Evolutionary conservation across 2,888 invertebrate genomes (phyloP).

Genomic region (Lampropteryx suffumata): DNA sequence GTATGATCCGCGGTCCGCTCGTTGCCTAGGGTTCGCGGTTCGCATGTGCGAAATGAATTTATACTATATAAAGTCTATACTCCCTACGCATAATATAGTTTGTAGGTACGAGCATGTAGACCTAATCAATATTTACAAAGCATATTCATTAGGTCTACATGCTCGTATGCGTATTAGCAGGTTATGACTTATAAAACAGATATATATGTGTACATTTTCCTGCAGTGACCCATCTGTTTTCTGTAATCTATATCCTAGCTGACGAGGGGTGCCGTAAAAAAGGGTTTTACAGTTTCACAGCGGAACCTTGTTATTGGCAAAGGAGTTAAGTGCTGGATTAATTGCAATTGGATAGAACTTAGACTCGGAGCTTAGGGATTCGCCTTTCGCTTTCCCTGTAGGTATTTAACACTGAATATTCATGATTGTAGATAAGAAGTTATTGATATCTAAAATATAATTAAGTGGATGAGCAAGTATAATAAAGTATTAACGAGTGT

Average conservation of each 20-base stretch:
- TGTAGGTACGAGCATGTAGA: too few relatives aligned
- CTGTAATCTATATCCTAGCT: neutral
- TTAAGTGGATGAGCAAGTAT: too few relatives aligned
- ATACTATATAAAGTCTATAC: too few relatives aligned
- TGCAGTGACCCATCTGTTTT: constrained; percentile 8
- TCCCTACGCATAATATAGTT: too few relatives aligned
- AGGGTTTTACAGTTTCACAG: constrained; percentile 48
- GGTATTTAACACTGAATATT: neutral
- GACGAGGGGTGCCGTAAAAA: constrained; percentile 47
- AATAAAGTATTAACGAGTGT: too few relatives aligned
- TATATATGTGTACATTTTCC: neutral
- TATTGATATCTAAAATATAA: too few relatives aligned
- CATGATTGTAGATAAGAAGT: neutral
- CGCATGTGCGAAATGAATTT: too few relatives aligned
- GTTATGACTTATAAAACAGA: neutral
- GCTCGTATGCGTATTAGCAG: too few relatives aligned
- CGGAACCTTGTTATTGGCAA: constrained; percentile 56
- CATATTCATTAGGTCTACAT: too few relatives aligned
- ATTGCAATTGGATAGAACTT: constrained; percentile 46
- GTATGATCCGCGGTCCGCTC: too few relatives aligned
- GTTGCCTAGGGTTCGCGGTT: too few relatives aligned
- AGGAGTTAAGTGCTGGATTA: constrained; percentile 58
- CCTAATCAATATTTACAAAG: too few relatives aligned
- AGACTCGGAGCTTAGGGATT: constrained; percentile 18
- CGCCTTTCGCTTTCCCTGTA: constrained; percentile 23